phyloP scores from a whole-genome alignment of 1,140 invertebrate species.

The Aphelenchoides fujianensis region DNA sequence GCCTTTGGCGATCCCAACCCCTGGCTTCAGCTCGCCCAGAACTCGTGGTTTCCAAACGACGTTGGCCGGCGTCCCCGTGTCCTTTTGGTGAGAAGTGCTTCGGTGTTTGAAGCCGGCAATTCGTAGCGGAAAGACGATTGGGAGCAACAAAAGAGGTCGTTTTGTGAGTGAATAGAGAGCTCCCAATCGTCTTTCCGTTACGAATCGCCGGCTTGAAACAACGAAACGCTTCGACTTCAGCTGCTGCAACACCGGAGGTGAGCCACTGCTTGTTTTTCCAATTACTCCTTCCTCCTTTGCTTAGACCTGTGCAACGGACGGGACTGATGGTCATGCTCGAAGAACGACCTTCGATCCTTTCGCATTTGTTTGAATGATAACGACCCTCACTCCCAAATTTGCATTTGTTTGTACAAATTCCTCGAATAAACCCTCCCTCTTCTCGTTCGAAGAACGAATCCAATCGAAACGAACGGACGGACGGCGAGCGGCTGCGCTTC shows the following conservation, averaged over 20 bases:
- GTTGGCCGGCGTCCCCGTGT: neutral
- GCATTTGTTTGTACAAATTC: too few relatives aligned
- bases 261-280: too few relatives aligned
- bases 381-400: too few relatives aligned
- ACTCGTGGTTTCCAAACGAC: neutral
- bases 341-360: too few relatives aligned
- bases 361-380: too few relatives aligned
- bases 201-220: neutral
- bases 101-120: neutral
- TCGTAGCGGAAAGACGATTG: neutral
- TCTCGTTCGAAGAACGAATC: too few relatives aligned
- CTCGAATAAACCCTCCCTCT: too few relatives aligned
- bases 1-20: neutral
- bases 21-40: neutral
- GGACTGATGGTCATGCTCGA: too few relatives aligned
- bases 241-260: constrained; percentile 1
- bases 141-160: neutral
- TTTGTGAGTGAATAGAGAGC: neutral
- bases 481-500: too few relatives aligned
- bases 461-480: too few relatives aligned
- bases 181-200: neutral
- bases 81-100: neutral
- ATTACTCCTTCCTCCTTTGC: too few relatives aligned
- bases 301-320: too few relatives aligned
- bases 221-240: neutral